phyloP scores from a whole-genome alignment of 2,113 vertebrate genomes.

The Dipodomys ordii region DNA sequence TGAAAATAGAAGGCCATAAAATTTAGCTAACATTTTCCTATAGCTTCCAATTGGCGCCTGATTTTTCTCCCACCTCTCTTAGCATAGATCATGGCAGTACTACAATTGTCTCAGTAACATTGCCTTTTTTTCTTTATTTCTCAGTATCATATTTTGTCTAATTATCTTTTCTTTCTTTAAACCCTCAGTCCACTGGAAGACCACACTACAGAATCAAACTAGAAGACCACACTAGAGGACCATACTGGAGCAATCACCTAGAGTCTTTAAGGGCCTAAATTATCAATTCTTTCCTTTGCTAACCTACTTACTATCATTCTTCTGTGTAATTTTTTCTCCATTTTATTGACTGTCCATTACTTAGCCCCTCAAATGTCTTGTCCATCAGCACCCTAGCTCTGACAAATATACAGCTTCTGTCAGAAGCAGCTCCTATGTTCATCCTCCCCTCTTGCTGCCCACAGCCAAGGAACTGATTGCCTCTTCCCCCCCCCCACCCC shows the following conservation, averaged over 20 bases:
- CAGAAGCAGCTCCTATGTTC: too few relatives aligned
- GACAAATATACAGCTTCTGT: too few relatives aligned
- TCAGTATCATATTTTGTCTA: not conserved
- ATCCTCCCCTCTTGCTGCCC: too few relatives aligned
- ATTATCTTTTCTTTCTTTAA: not conserved
- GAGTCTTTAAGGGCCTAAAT: not conserved
- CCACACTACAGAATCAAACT: not conserved
- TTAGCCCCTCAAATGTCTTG: constrained; percentile 14
- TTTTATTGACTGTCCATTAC: constrained; percentile 33
- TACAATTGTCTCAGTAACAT: not conserved
- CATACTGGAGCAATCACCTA: not conserved
- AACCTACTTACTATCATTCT: not conserved
- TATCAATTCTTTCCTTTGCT: constrained; percentile 4
- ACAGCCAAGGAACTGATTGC: too few relatives aligned
- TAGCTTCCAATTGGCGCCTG: not conserved
- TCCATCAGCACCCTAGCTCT: not conserved
- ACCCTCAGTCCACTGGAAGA: fast-evolving
- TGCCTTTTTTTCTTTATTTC: not conserved
- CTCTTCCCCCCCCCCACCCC: too few relatives aligned
- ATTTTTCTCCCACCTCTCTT: not conserved
- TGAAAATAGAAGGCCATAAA: not conserved
- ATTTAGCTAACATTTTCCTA: not conserved
- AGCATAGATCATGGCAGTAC: not conserved
- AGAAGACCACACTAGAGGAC: not conserved
- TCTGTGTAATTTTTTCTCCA: not conserved